Conservation (phyloP, 2,888 invertebrate species). For the Lagria hirta region DNA sequence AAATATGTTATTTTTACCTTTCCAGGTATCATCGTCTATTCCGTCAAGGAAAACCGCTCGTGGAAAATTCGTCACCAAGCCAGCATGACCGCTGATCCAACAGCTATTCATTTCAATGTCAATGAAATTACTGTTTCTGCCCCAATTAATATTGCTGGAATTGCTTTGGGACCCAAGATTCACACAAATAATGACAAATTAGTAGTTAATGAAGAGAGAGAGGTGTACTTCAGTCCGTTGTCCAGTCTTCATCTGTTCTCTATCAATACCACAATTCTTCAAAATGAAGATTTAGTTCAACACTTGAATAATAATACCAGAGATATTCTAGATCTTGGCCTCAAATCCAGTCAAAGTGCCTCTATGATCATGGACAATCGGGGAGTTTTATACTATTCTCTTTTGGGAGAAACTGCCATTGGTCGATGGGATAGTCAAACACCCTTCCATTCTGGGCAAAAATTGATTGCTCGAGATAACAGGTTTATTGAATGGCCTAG, state of each 20-base stretch:
- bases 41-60: conserved; percentile 62
- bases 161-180: conserved; percentile 65
- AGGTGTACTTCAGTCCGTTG: conserved; percentile 69
- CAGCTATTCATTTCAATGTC: conserved; percentile 63
- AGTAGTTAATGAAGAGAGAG: conserved; percentile 46
- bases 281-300: conserved; percentile 56
- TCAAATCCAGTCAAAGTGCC: conserved; percentile 68
- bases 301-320: conserved; percentile 43
- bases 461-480: conserved; percentile 67
- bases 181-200: conserved; percentile 30
- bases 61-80: conserved; percentile 70
- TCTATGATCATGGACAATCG: conserved; percentile 75
- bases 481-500: conserved; percentile 73
- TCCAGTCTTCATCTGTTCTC: conserved; percentile 70
- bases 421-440: conserved; percentile 69
- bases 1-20: too few species aligned
- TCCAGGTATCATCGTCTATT: conserved; percentile 70
- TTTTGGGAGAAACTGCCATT: conserved; percentile 68
- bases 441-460: conserved; percentile 61
- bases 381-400: conserved; percentile 70
- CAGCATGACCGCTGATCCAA: conserved; percentile 64
- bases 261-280: conserved; percentile 63
- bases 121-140: conserved; percentile 61
- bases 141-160: conserved; percentile 68
- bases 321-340: conserved; percentile 55